These are phyloP conservation scores for Pluvianellus socialis DNA, from an alignment of 2,113 vertebrate species.

Conservation along the genomic window DNA sequence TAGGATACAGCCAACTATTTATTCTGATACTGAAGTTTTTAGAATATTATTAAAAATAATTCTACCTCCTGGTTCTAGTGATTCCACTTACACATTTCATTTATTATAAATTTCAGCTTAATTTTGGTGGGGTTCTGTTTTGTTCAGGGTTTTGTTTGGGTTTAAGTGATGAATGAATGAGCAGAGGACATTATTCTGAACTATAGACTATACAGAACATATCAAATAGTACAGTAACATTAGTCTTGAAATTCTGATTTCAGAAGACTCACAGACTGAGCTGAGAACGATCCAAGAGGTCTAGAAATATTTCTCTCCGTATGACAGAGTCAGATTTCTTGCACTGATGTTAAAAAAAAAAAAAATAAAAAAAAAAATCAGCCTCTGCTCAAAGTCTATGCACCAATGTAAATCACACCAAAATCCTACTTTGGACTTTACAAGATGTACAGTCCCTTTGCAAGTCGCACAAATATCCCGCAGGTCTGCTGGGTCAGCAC, in stretches of 20 bases:
- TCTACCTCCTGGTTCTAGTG: fast-evolving
- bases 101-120: not conserved
- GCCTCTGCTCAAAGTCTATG: not conserved
- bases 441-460: not conserved
- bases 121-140: not conserved
- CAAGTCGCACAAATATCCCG: fast-evolving
- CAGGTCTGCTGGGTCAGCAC: not conserved
- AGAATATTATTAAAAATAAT: not conserved
- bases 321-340: not conserved
- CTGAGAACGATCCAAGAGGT: not conserved
- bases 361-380: not conserved
- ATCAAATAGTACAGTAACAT: not conserved
- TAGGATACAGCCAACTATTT: not conserved
- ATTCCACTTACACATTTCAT: not conserved
- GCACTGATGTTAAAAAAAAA: not conserved
- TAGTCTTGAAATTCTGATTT: not conserved
- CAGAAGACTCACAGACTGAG: not conserved
- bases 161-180: not conserved
- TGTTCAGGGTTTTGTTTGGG: not conserved
- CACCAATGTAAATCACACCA: not conserved
- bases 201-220: not conserved
- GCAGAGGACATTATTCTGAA: not conserved
- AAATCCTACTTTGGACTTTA: not conserved
- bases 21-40: not conserved
- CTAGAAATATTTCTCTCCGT: not conserved